These are phyloP conservation scores for Carabus problematicus DNA, from an alignment of 2,888 invertebrate species.

Conservation along the genomic window DNA sequence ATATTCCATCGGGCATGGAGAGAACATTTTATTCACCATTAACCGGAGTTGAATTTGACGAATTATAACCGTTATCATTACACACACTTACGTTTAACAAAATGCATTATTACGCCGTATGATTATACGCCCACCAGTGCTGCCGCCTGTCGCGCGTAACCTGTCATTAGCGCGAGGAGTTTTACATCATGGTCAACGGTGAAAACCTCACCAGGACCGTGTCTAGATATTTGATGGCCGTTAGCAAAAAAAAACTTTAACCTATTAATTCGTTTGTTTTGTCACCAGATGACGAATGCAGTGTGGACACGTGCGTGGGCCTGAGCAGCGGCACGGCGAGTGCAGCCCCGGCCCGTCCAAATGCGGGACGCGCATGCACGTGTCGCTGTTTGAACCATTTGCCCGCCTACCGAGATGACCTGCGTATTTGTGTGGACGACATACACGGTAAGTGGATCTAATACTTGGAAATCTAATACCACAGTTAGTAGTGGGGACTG, in stretches of 20 bases:
- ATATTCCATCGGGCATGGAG: too few relatives aligned
- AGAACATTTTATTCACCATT: too few relatives aligned
- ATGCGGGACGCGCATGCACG: slow-evolving; percentile 65
- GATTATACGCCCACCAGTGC: slow-evolving; percentile 10
- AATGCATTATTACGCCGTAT: neutral
- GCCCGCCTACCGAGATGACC: slow-evolving; percentile 84
- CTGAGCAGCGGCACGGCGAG: slow-evolving; percentile 72
- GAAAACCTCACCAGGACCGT: neutral
- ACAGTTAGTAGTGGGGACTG: too few relatives aligned
- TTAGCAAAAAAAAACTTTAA: too few relatives aligned
- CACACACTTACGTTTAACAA: neutral
- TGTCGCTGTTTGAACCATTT: slow-evolving; percentile 80
- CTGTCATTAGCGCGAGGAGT: neutral
- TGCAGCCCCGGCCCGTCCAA: slow-evolving; percentile 61
- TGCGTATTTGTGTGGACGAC: slow-evolving; percentile 84
- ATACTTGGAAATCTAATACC: too few relatives aligned
- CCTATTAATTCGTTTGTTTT: too few relatives aligned
- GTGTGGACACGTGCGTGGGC: slow-evolving; percentile 71
- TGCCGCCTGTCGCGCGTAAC: neutral
- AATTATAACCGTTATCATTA: slow-evolving; percentile 2
- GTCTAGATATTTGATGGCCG: too few relatives aligned
- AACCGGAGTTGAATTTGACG: neutral
- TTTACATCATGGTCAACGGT: neutral
- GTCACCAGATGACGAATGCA: slow-evolving; percentile 63
- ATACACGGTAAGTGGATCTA: slow-evolving; percentile 81